Evolutionary conservation across 2,797 vertebrate genomes (phyloP).

Genomic region (Siniperca scherzeri): DNA sequence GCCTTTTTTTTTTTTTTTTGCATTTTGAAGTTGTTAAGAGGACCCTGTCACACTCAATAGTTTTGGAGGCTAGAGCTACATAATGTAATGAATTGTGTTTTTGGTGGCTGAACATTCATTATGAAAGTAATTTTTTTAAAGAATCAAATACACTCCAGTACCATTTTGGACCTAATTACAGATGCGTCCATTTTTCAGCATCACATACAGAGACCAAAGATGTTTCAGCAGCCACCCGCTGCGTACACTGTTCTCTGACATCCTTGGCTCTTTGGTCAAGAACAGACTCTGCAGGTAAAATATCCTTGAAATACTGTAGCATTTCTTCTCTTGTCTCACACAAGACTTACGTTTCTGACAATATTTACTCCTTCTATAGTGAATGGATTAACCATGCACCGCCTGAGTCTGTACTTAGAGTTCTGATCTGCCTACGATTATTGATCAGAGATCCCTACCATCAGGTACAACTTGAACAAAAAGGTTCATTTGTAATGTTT

Average conservation of each 20-base stretch:
- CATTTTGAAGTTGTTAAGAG: background rate
- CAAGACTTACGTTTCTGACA: background rate
- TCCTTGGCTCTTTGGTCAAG: slow-evolving; percentile 88
- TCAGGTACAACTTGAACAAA: slow-evolving; percentile 84
- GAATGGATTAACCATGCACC: slow-evolving; percentile 88
- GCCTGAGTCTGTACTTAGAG: slow-evolving; percentile 86
- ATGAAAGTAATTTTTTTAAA: background rate
- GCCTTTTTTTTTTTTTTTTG: too few species aligned
- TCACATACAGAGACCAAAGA: slow-evolving; percentile 90
- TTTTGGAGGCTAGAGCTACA: background rate
- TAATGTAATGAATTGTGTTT: background rate
- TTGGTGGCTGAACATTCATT: background rate
- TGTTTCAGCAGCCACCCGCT: slow-evolving; percentile 89
- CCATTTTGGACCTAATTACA: background rate
- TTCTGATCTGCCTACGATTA: slow-evolving; percentile 91
- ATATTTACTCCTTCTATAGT: slow-evolving; percentile 64
- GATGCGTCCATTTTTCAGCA: slow-evolving; percentile 68
- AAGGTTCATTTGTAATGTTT: background rate
- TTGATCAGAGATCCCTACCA: slow-evolving; percentile 90
- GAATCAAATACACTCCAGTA: background rate
- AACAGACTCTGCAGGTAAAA: slow-evolving; percentile 92
- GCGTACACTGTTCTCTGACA: slow-evolving; percentile 87
- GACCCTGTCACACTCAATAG: too few species aligned
- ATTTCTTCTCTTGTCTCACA: background rate
- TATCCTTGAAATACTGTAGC: background rate